Base-by-base conservation (phyloP, 2,797 vertebrate species). In the Protonibea diacanthus region DNA sequence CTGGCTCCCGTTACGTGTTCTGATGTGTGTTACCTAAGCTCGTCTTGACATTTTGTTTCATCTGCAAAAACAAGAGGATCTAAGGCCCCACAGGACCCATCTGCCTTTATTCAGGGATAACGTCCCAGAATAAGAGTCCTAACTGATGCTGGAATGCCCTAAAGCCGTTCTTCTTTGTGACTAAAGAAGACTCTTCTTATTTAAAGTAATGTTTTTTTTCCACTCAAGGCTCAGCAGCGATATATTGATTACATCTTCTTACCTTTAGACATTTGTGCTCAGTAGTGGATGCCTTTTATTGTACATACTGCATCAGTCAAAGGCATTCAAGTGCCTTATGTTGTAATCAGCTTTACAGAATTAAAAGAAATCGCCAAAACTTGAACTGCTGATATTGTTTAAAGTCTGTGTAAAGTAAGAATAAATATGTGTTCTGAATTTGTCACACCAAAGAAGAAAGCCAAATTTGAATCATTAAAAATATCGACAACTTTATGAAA, bases 31-130 rank as follows among this genome's bases (percentile, higher is more conserved):
- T 58, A 27, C 51, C 49, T 47, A 55, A 63, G 40, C 66, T 71
- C 21, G 38, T 44, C 42, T 49, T 56, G 42, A 64, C 44, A 25
- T 21, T 63, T 76, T 33, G 25, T 80, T 81, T 86, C 23, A 80
- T 74, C 55, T 48, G 44, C 23, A 49, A 70, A 52, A 52, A 67
- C 40, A 33, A 60, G 33, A 74, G 29, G 33, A 78, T 61, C 29
- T n/a, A 1, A n/a, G 40, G 14, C 15, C 52, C 64, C 33, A 21
- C 17, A 40, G 71, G 47, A 69, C 52, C 45, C 8, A 27, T 63
- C 25, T 65, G 52, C 61, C 25, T 81, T 63, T 33, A 59, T 71
- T 71, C 17, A 33, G 12, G 40, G 51, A 51, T 58, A 60, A 57
- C 20, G 2, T 23, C 17, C 8, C 2, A 6, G 18, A 52, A 56